phyloP scores from a whole-genome alignment of 1,140 invertebrate species.

The Yoshiicerus persimilis region DNA sequence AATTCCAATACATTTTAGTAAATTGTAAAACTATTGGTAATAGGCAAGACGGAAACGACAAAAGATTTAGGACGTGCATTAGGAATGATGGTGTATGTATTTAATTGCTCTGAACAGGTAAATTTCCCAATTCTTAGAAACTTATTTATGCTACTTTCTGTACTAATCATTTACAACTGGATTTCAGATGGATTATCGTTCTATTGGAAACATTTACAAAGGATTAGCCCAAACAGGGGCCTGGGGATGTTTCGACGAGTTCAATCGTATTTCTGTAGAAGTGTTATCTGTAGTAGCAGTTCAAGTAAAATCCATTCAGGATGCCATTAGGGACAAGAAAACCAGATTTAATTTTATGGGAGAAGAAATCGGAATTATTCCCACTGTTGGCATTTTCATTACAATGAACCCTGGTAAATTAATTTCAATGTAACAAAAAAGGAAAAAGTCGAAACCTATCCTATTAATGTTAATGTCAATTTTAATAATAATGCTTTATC shows the following conservation, averaged over 20 bases:
- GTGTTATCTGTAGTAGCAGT: slow-evolving; percentile 95
- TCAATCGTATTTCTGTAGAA: slow-evolving; percentile 87
- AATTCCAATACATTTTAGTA: no score
- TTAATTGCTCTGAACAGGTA: slow-evolving; percentile 74
- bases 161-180: no score
- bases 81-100: slow-evolving; percentile 97
- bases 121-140: neutral
- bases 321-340: slow-evolving; percentile 90
- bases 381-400: slow-evolving; percentile 91
- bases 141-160: no score
- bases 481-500: slow-evolving; percentile 54
- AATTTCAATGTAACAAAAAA: no score
- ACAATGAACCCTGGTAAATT: slow-evolving; percentile 84
- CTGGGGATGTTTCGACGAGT: slow-evolving; percentile 98
- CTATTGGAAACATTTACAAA: slow-evolving; percentile 96
- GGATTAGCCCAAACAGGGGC: slow-evolving; percentile 90
- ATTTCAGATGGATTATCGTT: slow-evolving; percentile 61
- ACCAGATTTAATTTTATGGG: slow-evolving; percentile 89
- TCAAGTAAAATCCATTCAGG: slow-evolving; percentile 91
- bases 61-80: slow-evolving; percentile 93
- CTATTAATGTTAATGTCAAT: no score
- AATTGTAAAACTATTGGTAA: no score
- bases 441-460: no score
- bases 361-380: slow-evolving; percentile 78
- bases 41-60: slow-evolving; percentile 96